Evolutionary conservation across 2,888 invertebrate species (phyloP), one percentile per base, ranked within the genome.

Genomic region (Drosophila acutilabella): DNA sequence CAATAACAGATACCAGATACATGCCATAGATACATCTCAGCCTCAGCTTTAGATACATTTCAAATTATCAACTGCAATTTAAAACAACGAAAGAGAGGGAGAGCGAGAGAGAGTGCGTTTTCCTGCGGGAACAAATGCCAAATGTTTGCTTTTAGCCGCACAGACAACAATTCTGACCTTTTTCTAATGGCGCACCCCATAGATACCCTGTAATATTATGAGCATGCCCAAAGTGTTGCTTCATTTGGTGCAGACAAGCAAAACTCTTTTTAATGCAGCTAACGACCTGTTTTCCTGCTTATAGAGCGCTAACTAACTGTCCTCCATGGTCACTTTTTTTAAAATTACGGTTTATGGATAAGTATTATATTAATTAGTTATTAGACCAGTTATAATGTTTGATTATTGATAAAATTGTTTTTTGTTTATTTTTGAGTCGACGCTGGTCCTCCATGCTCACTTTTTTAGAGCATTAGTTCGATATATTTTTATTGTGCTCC

Each of bases 91-190:
- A 4, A 47, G 48, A 11, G 30, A 11, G 16, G 30, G 13, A 40
- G 16, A 7, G 53, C 11, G 14, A 23, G 23, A 4, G 8, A 13
- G 23, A 11, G 30, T 30, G 26, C 16, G 26, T 40, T 40, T 72
- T 85, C 89, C 89, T 85, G 89, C 87, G 89, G 89, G 85, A 85
- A 60, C 71, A 84, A 81, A 71, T 70, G 83, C 86, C 85, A 85
- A 85, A 89, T 85, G 89, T 70, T 78, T 89, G 45, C 79, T 80
- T 88, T 88, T 80, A 73, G 64, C 53, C 52, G 53, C 60, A 57
- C 64, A 20, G 52, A 1, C 56, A 45, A 57, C 26, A 47, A 40
- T 78, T 58, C 54, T 83, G 83, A 88, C 83, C 83, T 88, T 88
- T 88, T 81, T 78, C 69, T 88, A 44, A 56, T 56, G 44, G 20